phyloP scores from a whole-genome alignment of 2,113 vertebrate genomes.

The Jacana jacana region DNA sequence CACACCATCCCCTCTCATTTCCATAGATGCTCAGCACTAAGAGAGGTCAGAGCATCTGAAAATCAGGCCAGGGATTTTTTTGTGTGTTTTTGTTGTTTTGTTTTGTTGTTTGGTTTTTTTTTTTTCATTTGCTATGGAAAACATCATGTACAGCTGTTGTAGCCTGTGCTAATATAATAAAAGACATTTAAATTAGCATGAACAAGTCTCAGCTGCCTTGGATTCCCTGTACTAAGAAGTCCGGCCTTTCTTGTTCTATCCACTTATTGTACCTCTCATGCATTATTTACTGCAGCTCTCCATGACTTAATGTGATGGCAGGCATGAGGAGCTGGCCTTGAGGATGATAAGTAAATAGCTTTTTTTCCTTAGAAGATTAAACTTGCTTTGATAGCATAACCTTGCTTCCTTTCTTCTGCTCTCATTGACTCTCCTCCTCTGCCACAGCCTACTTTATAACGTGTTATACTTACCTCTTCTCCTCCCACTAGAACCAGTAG shows the following conservation, averaged over 20 bases:
- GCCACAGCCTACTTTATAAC: neutral
- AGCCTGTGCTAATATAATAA: neutral
- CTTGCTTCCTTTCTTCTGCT: neutral
- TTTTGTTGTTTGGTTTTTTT: too few relatives aligned
- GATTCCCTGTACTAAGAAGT: neutral
- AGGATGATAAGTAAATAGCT: neutral
- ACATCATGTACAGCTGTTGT: neutral
- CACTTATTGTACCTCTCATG: neutral
- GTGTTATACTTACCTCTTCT: neutral
- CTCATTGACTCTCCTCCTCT: neutral
- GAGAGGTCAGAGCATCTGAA: neutral
- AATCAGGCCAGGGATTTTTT: neutral
- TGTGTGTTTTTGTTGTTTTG: too few relatives aligned
- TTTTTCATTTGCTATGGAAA: neutral
- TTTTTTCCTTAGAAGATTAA: neutral
- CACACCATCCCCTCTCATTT: neutral
- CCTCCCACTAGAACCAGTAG: neutral
- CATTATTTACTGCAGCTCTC: neutral
- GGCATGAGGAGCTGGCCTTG: neutral
- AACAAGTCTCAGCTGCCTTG: neutral
- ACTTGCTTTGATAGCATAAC: neutral
- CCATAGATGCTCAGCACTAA: neutral
- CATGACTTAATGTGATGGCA: neutral
- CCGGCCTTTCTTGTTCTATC: conserved; percentile 21
- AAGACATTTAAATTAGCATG: neutral